phyloP scores from a whole-genome alignment of 2,888 invertebrate species.

The Dioctria linearis region DNA sequence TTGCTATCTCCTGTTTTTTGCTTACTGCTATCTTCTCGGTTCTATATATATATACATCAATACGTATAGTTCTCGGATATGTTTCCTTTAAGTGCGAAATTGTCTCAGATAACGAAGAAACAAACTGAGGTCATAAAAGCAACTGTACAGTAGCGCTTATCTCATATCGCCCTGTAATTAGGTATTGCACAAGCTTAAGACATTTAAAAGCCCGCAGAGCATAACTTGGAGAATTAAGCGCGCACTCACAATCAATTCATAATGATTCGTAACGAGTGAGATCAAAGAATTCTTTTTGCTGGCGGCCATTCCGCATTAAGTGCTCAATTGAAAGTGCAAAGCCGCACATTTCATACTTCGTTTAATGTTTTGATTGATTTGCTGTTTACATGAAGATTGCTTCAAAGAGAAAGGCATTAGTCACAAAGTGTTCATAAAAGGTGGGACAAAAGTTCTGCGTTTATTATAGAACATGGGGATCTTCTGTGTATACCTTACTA shows the following conservation, averaged over 20 bases:
- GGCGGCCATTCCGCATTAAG: slow-evolving; percentile 23
- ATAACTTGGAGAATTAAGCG: slow-evolving; percentile 5
- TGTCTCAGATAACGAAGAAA: too few relatives aligned
- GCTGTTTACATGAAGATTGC: slow-evolving; percentile 43
- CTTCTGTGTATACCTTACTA: too few relatives aligned
- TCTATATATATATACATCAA: not conserved
- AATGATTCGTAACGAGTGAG: slow-evolving; percentile 34
- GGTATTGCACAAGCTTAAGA: not conserved
- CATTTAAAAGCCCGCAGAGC: slow-evolving; percentile 4
- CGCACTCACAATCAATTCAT: slow-evolving; percentile 26
- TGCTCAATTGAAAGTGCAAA: slow-evolving; percentile 27
- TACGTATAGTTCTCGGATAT: not conserved
- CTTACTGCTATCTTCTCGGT: not conserved
- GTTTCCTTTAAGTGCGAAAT: not conserved
- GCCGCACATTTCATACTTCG: slow-evolving; percentile 35
- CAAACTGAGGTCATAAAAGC: not conserved
- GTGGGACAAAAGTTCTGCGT: too few relatives aligned
- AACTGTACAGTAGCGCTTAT: not conserved
- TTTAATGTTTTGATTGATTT: slow-evolving; percentile 47
- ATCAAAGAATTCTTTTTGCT: slow-evolving; percentile 43
- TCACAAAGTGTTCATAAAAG: too few relatives aligned
- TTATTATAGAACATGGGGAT: too few relatives aligned
- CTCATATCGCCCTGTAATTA: not conserved
- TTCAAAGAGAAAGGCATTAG: not conserved
- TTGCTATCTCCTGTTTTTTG: not conserved